Conservation (phyloP, 2,797 vertebrate species). For the Poecile montanus region DNA sequence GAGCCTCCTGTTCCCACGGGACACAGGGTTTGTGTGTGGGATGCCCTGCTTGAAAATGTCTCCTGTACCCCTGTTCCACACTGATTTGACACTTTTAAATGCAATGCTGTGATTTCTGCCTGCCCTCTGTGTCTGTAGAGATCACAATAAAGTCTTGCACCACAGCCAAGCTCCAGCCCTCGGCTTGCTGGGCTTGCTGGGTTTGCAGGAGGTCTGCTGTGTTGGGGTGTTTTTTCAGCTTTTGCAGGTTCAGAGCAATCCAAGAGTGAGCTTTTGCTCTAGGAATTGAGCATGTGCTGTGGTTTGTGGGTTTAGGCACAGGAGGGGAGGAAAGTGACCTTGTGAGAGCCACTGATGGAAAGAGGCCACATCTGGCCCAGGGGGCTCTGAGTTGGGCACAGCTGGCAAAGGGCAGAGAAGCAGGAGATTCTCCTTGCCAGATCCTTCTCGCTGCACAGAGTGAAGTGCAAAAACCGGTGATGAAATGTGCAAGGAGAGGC, state of each 20-base stretch:
- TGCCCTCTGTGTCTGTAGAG: neutral
- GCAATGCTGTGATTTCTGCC: neutral
- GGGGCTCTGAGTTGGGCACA: neutral
- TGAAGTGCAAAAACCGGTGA: neutral
- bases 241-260: neutral
- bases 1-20: accelerated
- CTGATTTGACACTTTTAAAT: neutral
- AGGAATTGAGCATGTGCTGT: accelerated
- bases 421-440: neutral
- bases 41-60: neutral
- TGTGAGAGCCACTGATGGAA: neutral
- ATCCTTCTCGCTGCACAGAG: accelerated
- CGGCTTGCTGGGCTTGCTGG: neutral
- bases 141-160: constrained; percentile 1
- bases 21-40: accelerated
- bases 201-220: neutral
- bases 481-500: neutral
- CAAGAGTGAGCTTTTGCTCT: neutral
- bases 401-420: neutral
- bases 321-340: neutral
- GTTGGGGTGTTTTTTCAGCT: neutral
- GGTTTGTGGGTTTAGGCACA: neutral
- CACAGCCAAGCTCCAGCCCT: neutral
- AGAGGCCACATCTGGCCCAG: neutral
- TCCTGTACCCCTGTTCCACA: neutral